Evolutionary conservation across 2,888 invertebrate species (phyloP).

Genomic region (Panzeria rudis): DNA sequence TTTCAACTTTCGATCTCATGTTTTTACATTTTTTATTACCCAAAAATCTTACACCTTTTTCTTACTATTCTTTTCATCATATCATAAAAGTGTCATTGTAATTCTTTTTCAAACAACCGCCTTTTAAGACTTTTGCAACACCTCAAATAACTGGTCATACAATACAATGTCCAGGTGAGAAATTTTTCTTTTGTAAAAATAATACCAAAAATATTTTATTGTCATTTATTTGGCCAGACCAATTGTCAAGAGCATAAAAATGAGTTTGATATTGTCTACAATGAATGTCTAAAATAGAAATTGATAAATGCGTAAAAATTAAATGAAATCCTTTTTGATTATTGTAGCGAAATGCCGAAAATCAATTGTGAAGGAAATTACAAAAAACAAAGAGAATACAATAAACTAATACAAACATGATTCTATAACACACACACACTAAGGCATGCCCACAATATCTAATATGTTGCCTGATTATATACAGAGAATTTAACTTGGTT

Average conservation of each 20-base stretch:
- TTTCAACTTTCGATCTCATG: neutral
- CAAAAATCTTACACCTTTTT: constrained; percentile 10
- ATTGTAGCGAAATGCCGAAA: constrained; percentile 56
- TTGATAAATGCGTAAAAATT: neutral
- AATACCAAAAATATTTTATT: constrained; percentile 27
- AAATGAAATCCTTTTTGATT: constrained; percentile 51
- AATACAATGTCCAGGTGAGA: constrained; percentile 59
- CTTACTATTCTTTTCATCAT: neutral
- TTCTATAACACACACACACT: neutral
- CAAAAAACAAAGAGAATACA: constrained; percentile 43
- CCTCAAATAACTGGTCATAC: constrained; percentile 36
- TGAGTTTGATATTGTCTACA: neutral
- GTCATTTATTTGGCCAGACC: constrained; percentile 16
- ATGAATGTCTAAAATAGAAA: neutral
- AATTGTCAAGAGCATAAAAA: constrained; percentile 25
- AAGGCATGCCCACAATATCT: neutral
- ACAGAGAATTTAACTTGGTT: neutral
- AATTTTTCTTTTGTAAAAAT: constrained; percentile 27
- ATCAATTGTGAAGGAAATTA: constrained; percentile 62
- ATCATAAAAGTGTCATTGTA: neutral
- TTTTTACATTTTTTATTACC: neutral
- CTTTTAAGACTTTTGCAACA: constrained; percentile 56
- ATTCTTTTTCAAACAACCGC: constrained; percentile 7
- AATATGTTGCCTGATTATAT: neutral
- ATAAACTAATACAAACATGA: constrained; percentile 1